Percentiles rank a stretch among this genome's conserved stretches.
Evolutionary conservation across 1,140 invertebrate genomes (phyloP).

Genomic region (Metopolophium dirhodum): DNA sequence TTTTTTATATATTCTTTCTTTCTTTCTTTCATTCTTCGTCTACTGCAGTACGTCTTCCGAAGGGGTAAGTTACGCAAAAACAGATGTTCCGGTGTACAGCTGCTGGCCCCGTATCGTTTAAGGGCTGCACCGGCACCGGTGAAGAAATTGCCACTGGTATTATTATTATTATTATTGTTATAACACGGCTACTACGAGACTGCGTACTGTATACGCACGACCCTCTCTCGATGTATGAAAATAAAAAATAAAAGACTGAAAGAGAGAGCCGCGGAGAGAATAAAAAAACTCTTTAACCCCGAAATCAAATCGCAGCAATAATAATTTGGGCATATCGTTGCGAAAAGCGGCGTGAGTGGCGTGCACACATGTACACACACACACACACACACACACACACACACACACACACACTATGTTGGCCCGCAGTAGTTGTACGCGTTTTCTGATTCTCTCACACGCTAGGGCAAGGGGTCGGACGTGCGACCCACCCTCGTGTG

Average conservation of each 20-base stretch:
- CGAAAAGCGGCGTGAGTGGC: neutral
- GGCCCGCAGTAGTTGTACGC: neutral
- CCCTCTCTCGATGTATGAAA: neutral
- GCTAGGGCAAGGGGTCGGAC: neutral
- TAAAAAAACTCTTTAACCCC: conserved; percentile 31
- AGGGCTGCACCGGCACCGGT: conserved; percentile 44
- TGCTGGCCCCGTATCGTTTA: conserved; percentile 38
- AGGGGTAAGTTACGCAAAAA: conserved; percentile 57
- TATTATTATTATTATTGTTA: conserved; percentile 1
- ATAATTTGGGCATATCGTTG: conserved; percentile 34
- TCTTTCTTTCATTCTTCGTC: neutral
- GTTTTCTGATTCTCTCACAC: conserved; percentile 28
- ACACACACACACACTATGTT: neutral
- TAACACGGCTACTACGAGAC: neutral
- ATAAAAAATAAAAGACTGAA: neutral
- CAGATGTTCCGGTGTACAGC: conserved; percentile 52
- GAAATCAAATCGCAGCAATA: neutral
- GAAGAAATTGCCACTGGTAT: conserved; percentile 53
- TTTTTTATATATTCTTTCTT: neutral
- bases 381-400: neutral
- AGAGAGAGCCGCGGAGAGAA: neutral
- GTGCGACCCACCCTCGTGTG: conserved; percentile 26
- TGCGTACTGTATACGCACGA: neutral
- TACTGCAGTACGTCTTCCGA: conserved; percentile 2
- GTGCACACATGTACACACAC: neutral